These are phyloP conservation scores for Prosopocoilus inquinatus DNA, from an alignment of 2,888 invertebrate genomes.

Conservation along the genomic window DNA sequence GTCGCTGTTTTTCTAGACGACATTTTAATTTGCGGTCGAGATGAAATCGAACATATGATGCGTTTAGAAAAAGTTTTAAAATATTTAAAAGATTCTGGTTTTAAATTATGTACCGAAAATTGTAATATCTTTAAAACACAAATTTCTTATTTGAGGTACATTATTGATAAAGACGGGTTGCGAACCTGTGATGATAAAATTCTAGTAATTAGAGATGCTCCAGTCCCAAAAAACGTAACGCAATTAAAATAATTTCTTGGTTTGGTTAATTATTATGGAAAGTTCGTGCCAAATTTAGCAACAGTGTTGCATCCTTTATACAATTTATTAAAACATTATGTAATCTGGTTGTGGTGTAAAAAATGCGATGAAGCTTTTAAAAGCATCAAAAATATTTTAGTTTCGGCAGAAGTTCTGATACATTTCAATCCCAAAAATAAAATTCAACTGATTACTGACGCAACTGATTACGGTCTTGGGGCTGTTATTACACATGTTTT, in stretches of 20 bases:
- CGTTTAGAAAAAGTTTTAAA: slow-evolving; percentile 9
- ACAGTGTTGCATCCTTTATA: neutral
- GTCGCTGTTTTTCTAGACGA: slow-evolving; percentile 19
- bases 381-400: neutral
- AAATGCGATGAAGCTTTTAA: slow-evolving; percentile 4
- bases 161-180: neutral
- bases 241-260: neutral
- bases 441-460: slow-evolving; percentile 1
- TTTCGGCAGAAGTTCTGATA: slow-evolving; percentile 3
- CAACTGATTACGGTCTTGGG: slow-evolving; percentile 5
- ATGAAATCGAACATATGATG: slow-evolving; percentile 14
- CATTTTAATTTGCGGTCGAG: slow-evolving; percentile 18
- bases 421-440: slow-evolving; percentile 6
- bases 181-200: neutral
- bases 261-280: neutral
- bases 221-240: neutral
- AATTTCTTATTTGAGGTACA: slow-evolving; percentile 2
- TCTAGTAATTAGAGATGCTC: slow-evolving; percentile 1
- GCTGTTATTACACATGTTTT: slow-evolving; percentile 1
- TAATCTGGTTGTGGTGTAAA: neutral
- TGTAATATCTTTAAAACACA: neutral
- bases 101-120: slow-evolving; percentile 10
- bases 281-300: neutral
- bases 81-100: slow-evolving; percentile 8
- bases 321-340: neutral